These are phyloP conservation scores for Micromussa lordhowensis DNA, from an alignment of 92 coral and sea anemone genomes.

Conservation along the genomic window DNA sequence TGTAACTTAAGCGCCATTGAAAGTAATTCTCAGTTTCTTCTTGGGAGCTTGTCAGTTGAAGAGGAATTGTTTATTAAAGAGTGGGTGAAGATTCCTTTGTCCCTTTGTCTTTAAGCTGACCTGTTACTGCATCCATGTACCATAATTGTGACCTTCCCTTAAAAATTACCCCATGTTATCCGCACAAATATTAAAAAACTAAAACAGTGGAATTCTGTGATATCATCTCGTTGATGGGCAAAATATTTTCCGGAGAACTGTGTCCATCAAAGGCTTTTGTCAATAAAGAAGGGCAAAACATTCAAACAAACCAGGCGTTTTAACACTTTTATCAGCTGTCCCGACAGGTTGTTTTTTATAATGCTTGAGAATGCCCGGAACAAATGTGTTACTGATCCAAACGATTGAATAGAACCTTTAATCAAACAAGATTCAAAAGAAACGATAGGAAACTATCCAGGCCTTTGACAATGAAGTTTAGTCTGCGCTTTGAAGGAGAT, in stretches of 20 bases:
- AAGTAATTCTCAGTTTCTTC: neutral
- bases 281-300: slow-evolving; percentile 7
- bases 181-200: neutral
- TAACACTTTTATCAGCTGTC: slow-evolving; percentile 42
- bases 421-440: slow-evolving; percentile 5
- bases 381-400: slow-evolving; percentile 11
- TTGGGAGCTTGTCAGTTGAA: slow-evolving; percentile 6
- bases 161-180: neutral
- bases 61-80: slow-evolving; percentile 26
- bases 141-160: neutral
- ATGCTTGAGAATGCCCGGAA: slow-evolving; percentile 41
- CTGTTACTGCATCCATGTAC: slow-evolving; percentile 11
- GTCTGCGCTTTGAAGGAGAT: neutral
- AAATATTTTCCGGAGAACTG: neutral
- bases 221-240: neutral
- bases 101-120: slow-evolving; percentile 23
- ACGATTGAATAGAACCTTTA: slow-evolving; percentile 1
- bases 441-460: neutral
- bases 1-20: neutral
- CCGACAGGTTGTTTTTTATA: slow-evolving; percentile 30
- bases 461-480: neutral
- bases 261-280: neutral
- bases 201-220: neutral
- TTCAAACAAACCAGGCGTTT: slow-evolving; percentile 14
- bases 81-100: slow-evolving; percentile 5